These are phyloP conservation scores for Piezodorus guildinii DNA, from an alignment of 1,140 invertebrate species.

Conservation along the genomic window DNA sequence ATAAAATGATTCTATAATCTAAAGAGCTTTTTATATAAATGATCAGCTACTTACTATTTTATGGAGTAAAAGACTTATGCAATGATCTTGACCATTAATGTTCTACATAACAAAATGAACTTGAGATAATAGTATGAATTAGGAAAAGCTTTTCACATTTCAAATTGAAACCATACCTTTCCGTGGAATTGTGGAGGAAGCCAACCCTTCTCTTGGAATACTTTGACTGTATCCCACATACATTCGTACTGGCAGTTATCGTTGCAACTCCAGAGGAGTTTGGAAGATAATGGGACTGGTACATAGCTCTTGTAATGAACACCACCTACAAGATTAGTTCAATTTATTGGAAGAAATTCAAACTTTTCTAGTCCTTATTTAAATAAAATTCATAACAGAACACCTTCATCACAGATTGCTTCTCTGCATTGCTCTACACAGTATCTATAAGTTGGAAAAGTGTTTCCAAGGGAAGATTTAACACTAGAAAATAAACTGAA, in stretches of 20 bases:
- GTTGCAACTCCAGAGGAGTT: constrained; percentile 60
- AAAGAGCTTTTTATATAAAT: too few species aligned
- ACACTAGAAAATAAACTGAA: too few species aligned
- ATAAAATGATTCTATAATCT: too few species aligned
- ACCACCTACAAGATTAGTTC: constrained; percentile 38
- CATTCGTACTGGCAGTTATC: constrained; percentile 81
- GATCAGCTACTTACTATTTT: too few species aligned
- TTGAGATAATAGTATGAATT: constrained; percentile 10
- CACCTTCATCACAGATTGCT: constrained; percentile 28
- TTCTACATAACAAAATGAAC: too few species aligned
- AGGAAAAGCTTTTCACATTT: too few species aligned
- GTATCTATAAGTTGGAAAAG: constrained; percentile 28
- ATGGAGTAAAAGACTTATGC: too few species aligned
- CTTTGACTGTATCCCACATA: constrained; percentile 85
- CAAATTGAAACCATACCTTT: constrained; percentile 49
- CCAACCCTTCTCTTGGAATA: constrained; percentile 55
- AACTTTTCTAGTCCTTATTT: too few species aligned
- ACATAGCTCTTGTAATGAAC: constrained; percentile 39
- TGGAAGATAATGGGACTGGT: constrained; percentile 39
- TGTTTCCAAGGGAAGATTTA: constrained; percentile 23
- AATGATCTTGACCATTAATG: too few species aligned
- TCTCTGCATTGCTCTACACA: constrained; percentile 28
- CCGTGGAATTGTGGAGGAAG: constrained; percentile 87
- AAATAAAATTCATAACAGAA: background rate
- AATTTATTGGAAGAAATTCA: constrained; percentile 10